A percentile compares a stretch with the other conserved stretches of the same genome.
Evolutionary conservation across 2,888 invertebrate genomes (phyloP).

Genomic region (Protophormia terraenovae): DNA sequence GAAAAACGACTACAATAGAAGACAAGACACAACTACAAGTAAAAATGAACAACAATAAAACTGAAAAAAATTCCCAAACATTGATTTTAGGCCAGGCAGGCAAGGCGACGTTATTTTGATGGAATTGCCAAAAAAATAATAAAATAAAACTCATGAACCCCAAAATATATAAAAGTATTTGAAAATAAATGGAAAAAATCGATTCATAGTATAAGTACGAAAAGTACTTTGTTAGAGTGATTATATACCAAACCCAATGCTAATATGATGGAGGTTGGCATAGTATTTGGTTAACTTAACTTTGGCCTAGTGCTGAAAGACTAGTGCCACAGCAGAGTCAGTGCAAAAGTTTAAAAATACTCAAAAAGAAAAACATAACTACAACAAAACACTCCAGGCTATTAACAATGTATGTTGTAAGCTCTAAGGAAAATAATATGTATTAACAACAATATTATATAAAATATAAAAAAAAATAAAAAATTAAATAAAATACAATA

Average conservation of each 20-base stretch:
- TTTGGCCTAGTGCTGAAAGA: slow-evolving; percentile 55
- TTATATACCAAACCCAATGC: slow-evolving; percentile 67
- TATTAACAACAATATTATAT: slow-evolving; percentile 79
- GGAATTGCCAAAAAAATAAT: slow-evolving; percentile 48
- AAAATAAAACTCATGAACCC: slow-evolving; percentile 36
- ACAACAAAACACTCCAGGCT: slow-evolving; percentile 53
- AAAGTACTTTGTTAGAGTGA: slow-evolving; percentile 43
- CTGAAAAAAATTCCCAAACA: slow-evolving; percentile 66
- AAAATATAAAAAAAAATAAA: slow-evolving; percentile 68
- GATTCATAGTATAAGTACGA: slow-evolving; percentile 43
- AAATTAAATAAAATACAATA: slow-evolving; percentile 39
- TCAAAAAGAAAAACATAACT: slow-evolving; percentile 25
- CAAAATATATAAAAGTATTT: slow-evolving; percentile 33
- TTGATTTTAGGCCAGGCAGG: slow-evolving; percentile 65
- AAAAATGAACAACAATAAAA: neutral
- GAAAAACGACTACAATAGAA: slow-evolving; percentile 48
- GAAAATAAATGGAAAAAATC: slow-evolving; percentile 34
- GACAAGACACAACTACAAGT: slow-evolving; percentile 24
- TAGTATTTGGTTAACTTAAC: slow-evolving; percentile 53
- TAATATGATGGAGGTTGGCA: slow-evolving; percentile 50
- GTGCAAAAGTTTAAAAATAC: slow-evolving; percentile 43
- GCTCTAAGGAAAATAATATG: slow-evolving; percentile 76
- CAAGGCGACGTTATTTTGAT: slow-evolving; percentile 62
- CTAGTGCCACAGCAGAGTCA: slow-evolving; percentile 48
- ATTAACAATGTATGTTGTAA: slow-evolving; percentile 70